These are phyloP conservation scores for Genyomyrus donnyi DNA, from an alignment of 2,113 vertebrate genomes.

Conservation along the genomic window DNA sequence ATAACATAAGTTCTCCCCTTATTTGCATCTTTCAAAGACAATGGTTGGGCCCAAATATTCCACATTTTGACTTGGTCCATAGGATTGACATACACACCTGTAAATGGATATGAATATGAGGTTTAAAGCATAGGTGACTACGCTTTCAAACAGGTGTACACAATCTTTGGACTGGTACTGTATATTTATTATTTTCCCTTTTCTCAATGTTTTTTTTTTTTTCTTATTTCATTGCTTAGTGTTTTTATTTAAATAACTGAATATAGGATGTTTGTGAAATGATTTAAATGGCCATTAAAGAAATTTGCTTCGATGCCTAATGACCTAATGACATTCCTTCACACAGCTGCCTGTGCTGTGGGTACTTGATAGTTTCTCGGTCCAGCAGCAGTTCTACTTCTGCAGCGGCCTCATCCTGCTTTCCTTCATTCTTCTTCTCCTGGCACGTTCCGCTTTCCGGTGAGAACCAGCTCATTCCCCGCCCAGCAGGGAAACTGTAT, in stretches of 20 bases:
- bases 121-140: background rate
- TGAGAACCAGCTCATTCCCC: conserved; percentile 29
- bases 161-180: background rate
- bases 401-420: conserved; percentile 53
- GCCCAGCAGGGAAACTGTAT: background rate
- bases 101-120: background rate
- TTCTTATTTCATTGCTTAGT: background rate
- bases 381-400: conserved; percentile 51
- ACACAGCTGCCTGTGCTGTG: conserved; percentile 52
- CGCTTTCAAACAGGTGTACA: background rate
- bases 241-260: background rate
- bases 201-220: background rate
- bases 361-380: conserved; percentile 49
- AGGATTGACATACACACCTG: background rate
- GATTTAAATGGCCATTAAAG: background rate
- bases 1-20: background rate
- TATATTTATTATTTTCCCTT: background rate
- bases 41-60: background rate
- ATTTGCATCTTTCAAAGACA: background rate
- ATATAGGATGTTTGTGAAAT: background rate
- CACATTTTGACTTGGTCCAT: background rate
- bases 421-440: conserved; percentile 61
- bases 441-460: conserved; percentile 61
- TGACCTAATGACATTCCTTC: background rate
- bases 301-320: background rate